phyloP scores from a whole-genome alignment of 2,888 invertebrate species.

The Ophraella communa region DNA sequence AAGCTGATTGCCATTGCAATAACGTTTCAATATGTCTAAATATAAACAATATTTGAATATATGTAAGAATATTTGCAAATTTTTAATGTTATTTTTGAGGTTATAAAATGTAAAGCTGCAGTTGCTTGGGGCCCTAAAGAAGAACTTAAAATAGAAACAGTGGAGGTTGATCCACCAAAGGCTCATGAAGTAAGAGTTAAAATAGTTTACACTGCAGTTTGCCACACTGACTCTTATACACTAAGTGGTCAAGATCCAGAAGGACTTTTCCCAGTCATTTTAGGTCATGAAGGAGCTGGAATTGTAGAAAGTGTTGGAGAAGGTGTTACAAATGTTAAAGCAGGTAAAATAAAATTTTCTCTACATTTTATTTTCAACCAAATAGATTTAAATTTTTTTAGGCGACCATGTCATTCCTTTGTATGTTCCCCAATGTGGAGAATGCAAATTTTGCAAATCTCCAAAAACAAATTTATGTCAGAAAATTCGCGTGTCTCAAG shows the following conservation, averaged over 20 bases:
- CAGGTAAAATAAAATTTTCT: slow-evolving; percentile 69
- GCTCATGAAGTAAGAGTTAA: slow-evolving; percentile 89
- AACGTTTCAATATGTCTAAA: too few species aligned
- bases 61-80: too few species aligned
- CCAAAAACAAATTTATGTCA: slow-evolving; percentile 97
- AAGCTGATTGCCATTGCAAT: too few species aligned
- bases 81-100: slow-evolving; percentile 46
- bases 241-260: slow-evolving; percentile 88
- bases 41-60: too few species aligned
- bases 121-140: slow-evolving; percentile 96
- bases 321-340: slow-evolving; percentile 84
- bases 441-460: slow-evolving; percentile 95
- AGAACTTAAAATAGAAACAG: slow-evolving; percentile 86
- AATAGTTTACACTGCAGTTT: slow-evolving; percentile 81
- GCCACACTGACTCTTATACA: slow-evolving; percentile 94
- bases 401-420: slow-evolving; percentile 97
- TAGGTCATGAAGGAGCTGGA: slow-evolving; percentile 97
- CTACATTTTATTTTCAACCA: too few species aligned
- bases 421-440: slow-evolving; percentile 95
- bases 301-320: slow-evolving; percentile 97
- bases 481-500: slow-evolving; percentile 87
- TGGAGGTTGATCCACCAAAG: slow-evolving; percentile 94
- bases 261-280: slow-evolving; percentile 87
- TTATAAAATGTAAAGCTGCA: slow-evolving; percentile 90
- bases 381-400: too few species aligned